These are phyloP conservation scores for Teleogryllus oceanicus DNA, from an alignment of 2,888 invertebrate genomes.

Conservation along the genomic window DNA sequence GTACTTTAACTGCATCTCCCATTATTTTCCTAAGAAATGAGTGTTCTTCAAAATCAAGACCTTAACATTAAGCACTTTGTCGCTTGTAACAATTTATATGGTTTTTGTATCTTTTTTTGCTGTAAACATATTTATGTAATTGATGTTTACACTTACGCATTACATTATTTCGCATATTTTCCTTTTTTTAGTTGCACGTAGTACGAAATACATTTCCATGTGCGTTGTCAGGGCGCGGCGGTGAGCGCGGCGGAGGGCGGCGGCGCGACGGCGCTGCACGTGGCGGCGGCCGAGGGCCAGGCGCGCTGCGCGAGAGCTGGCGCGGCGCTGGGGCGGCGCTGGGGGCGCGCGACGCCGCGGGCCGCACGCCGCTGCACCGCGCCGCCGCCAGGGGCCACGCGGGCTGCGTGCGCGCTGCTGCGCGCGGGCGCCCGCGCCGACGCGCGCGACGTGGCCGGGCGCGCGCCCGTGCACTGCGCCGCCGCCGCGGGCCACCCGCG, in stretches of 20 bases:
- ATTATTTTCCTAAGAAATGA: too few species aligned
- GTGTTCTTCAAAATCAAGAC: too few species aligned
- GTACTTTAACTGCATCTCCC: too few species aligned
- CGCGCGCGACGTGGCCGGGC: background rate
- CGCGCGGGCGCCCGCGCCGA: background rate
- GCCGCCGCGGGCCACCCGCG: background rate
- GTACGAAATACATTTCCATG: too few species aligned
- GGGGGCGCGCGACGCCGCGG: background rate
- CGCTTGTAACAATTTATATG: too few species aligned
- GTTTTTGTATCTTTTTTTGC: too few species aligned
- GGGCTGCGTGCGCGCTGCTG: background rate
- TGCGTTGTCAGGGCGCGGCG: background rate
- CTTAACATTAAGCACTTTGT: too few species aligned
- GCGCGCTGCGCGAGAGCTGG: background rate
- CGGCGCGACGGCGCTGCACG: background rate
- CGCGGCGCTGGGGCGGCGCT: background rate
- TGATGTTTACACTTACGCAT: too few species aligned
- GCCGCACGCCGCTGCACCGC: constrained; percentile 5
- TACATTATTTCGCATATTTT: too few species aligned
- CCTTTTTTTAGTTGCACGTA: too few species aligned
- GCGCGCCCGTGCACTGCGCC: background rate
- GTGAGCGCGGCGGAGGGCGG: background rate
- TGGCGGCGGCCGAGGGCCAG: background rate
- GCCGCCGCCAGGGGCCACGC: background rate
- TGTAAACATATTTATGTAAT: too few species aligned